phyloP scores from a whole-genome alignment of 2,888 invertebrate genomes.

The Ommatoiulus sabulosus region DNA sequence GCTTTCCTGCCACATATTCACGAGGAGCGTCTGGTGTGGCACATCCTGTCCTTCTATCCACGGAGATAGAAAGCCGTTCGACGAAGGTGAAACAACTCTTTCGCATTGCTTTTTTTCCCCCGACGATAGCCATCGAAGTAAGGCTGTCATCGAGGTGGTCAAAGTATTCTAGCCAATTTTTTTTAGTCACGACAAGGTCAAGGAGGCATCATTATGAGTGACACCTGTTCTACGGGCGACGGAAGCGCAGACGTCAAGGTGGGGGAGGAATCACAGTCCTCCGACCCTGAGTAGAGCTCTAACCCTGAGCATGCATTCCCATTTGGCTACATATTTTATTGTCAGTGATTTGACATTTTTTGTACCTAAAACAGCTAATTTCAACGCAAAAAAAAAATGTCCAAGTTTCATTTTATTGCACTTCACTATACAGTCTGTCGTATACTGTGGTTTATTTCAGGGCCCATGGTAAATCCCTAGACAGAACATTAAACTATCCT shows the following conservation, averaged over 20 bases:
- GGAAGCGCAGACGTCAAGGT: neutral
- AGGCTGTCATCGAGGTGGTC: constrained; percentile 16
- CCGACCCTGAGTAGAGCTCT: neutral
- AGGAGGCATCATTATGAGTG: neutral
- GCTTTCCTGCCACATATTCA: constrained; percentile 27
- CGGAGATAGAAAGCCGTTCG: neutral
- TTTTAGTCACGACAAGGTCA: neutral
- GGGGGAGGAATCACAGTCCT: neutral
- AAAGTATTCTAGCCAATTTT: neutral
- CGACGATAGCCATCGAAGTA: constrained; percentile 31
- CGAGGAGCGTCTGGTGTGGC: constrained; percentile 31
- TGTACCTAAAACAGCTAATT: no score
- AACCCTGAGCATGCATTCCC: neutral
- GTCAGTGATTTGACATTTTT: no score
- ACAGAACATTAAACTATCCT: no score
- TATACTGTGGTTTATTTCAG: no score
- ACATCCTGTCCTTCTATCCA: constrained; percentile 13
- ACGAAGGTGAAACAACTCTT: constrained; percentile 32
- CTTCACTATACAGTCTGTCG: no score
- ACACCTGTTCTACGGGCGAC: constrained; percentile 3
- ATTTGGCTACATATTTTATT: no score
- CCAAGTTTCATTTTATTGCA: no score
- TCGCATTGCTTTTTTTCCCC: neutral
- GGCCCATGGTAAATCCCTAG: no score
- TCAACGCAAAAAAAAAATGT: no score